Conservation (phyloP, 2,888 invertebrate genomes). For the Lasiommata megera region DNA sequence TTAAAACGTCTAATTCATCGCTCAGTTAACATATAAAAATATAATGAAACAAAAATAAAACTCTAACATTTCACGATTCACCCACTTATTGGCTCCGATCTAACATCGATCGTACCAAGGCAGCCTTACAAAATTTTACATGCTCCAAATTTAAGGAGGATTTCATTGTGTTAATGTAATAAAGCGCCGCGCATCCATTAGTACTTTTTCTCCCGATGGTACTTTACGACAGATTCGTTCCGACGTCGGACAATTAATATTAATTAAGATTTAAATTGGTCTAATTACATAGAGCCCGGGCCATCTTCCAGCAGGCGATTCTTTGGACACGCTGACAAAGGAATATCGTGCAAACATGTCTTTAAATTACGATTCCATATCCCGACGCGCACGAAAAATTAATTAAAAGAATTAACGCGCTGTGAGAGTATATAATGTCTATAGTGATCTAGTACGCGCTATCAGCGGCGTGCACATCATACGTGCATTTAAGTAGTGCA, state of each 20-base stretch:
- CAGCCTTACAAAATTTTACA: background rate
- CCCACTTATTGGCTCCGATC: too few relatives aligned
- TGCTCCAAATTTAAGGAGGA: slow-evolving; percentile 23
- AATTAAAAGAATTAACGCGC: too few relatives aligned
- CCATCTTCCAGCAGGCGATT: slow-evolving; percentile 63
- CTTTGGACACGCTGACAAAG: slow-evolving; percentile 47
- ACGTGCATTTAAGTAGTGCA: too few relatives aligned
- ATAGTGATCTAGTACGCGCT: too few relatives aligned
- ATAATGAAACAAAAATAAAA: too few relatives aligned
- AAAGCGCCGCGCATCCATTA: slow-evolving; percentile 48
- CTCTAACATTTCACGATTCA: too few relatives aligned
- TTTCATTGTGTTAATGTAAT: slow-evolving; percentile 44
- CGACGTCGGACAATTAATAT: slow-evolving; percentile 79
- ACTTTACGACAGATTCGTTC: slow-evolving; percentile 78
- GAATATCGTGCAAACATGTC: slow-evolving; percentile 47
- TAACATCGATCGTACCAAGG: too few relatives aligned
- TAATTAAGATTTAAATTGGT: slow-evolving; percentile 82
- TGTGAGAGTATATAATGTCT: too few relatives aligned
- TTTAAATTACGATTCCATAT: slow-evolving; percentile 17
- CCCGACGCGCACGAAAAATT: too few relatives aligned
- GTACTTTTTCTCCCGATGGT: slow-evolving; percentile 58
- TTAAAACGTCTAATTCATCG: too few relatives aligned
- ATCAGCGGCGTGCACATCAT: too few relatives aligned
- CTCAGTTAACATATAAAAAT: too few relatives aligned
- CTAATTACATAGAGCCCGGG: slow-evolving; percentile 77